Evolutionary conservation across 2,888 invertebrate species (phyloP), one percentile per base, ranked within the genome.

Genomic region (Scelioninae gen. 1): DNA sequence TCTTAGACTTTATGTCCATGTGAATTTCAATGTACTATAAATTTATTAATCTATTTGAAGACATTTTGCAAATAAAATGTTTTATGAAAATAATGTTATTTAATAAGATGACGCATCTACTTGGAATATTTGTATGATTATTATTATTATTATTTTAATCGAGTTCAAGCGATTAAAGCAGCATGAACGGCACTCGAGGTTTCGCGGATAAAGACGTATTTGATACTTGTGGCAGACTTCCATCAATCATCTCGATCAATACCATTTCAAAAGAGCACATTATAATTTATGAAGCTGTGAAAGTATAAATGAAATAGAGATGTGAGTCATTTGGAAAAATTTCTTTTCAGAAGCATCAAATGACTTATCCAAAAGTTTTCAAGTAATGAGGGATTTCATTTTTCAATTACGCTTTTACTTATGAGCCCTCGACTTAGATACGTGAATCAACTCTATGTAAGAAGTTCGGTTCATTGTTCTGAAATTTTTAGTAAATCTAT

Each of bases 211-310:
- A 75, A 81, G 69, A 72, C 65, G 69, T 66, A 66, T 76, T 58
- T 60, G 69, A 31, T 63, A 55, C 65, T 58, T 49, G 31, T 29
- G 43, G 51, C 69, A 60, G 49, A 11, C 58, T 69, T 65, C 55
- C 71, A 83, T 83, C 83, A 75, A 83, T 83, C 78, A 75, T 75
- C 62, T 43, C 56, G 71, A 77, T 83, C 82, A 63, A 53, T 63
- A 47, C 40, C 55, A 68, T 78, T 71, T 66, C 65, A 58, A 16
- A 32, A 51, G 23, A 51, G 43, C 23, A 43, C 62, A 72, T 58
- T 55, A 69, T 58, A 63, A 78, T 77, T 63, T 60, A 74, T 63
- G 71, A 66, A 47, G 56, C 51, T 34, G 58, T 23, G 47, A 60
- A 56, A 69, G 56, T 49, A 49, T 66, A 60, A 66, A 71, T 40